phyloP scores from a whole-genome alignment of 1,140 invertebrate species.

The Aphelinus atriplicis region DNA sequence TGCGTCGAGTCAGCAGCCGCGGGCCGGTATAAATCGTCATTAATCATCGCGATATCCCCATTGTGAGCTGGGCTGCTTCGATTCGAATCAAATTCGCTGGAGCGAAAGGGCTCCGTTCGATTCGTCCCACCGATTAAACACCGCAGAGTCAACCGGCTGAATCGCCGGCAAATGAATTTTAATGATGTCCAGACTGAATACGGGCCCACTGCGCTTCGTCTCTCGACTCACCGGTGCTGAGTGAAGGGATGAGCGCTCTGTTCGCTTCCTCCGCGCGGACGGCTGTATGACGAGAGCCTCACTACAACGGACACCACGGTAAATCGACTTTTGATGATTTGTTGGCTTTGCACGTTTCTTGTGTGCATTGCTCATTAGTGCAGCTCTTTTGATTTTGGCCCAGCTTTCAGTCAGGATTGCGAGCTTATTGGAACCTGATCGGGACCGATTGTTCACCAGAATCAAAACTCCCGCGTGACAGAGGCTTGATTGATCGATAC shows the following conservation, averaged over 20 bases:
- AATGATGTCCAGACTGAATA: conserved; percentile 9
- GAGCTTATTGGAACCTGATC: no score
- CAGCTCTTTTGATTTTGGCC: background rate
- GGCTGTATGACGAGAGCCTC: background rate
- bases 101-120: background rate
- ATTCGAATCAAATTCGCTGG: conserved; percentile 24
- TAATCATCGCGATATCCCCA: conserved; percentile 26
- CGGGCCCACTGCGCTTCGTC: background rate
- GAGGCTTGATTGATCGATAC: no score
- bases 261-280: no score
- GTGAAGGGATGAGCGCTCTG: no score
- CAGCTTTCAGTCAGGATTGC: no score
- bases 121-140: conserved; percentile 10
- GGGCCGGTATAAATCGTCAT: conserved; percentile 8
- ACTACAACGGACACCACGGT: background rate
- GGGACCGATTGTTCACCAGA: no score
- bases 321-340: conserved; percentile 11
- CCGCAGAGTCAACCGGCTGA: background rate
- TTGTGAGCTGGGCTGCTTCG: conserved; percentile 8
- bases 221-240: background rate
- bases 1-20: conserved; percentile 20
- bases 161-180: conserved; percentile 38
- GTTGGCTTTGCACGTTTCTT: background rate
- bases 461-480: no score
- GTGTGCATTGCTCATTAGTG: no score